Evolutionary conservation across 2,113 vertebrate species (phyloP).

Genomic region (Erythrolamprus reginae): DNA sequence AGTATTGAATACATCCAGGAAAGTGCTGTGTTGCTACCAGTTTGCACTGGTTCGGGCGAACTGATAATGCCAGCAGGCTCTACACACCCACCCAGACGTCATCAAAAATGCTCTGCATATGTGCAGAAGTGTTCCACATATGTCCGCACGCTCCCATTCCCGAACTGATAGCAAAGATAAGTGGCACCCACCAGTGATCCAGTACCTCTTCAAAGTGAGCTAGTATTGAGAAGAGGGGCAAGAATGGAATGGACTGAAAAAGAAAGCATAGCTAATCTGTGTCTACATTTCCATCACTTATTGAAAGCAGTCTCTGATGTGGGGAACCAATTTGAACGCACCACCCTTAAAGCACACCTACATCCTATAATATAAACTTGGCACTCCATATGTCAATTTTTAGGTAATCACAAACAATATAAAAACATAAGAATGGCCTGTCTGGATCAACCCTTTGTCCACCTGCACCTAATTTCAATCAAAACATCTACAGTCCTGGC

Average conservation of each 20-base stretch:
- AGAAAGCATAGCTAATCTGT: background rate
- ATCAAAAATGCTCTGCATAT: too few species aligned
- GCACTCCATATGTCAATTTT: background rate
- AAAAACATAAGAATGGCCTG: background rate
- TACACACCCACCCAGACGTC: too few species aligned
- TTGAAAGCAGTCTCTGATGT: background rate
- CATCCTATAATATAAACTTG: background rate
- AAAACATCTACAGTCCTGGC: background rate
- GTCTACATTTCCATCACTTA: background rate
- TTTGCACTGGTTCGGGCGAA: too few species aligned
- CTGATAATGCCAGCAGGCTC: too few species aligned
- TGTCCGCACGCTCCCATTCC: too few species aligned
- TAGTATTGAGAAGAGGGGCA: background rate
- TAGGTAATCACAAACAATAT: background rate
- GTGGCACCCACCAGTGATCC: too few species aligned
- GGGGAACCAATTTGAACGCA: background rate
- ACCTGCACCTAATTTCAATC: background rate
- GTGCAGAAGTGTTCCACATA: too few species aligned
- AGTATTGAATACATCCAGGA: background rate
- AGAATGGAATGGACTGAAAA: background rate
- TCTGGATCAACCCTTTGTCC: background rate
- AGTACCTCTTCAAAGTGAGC: background rate
- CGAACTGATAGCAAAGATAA: too few species aligned
- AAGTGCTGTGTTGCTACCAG: too few species aligned
- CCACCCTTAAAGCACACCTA: background rate